These are phyloP conservation scores for Coracopsis vasa DNA, from an alignment of 2,113 vertebrate species.

Conservation along the genomic window DNA sequence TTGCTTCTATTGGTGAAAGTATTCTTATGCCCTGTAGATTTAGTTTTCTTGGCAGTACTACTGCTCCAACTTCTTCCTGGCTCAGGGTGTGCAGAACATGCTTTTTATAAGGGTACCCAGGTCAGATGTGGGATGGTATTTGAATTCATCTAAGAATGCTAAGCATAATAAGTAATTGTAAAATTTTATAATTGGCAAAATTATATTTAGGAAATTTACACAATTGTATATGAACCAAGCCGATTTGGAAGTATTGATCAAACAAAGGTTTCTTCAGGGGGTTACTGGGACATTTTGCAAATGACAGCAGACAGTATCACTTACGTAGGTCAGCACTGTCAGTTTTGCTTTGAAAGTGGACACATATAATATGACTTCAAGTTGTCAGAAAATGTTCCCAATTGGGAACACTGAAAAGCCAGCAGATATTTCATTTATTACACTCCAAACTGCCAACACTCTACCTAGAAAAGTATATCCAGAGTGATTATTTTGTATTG, in stretches of 20 bases:
- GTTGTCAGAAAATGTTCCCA: background rate
- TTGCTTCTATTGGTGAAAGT: background rate
- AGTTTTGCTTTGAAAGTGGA: constrained; percentile 23
- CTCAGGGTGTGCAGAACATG: background rate
- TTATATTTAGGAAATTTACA: background rate
- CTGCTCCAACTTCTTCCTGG: background rate
- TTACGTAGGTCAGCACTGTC: background rate
- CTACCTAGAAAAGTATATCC: background rate
- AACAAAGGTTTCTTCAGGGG: background rate
- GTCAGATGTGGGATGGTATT: background rate
- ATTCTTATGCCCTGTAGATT: background rate
- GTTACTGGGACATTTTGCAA: background rate
- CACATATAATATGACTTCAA: background rate
- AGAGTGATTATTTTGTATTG: constrained; percentile 20
- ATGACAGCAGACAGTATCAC: background rate
- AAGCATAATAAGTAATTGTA: background rate
- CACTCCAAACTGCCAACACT: constrained; percentile 3
- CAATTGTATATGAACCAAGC: background rate
- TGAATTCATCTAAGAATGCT: background rate
- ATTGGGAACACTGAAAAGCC: background rate
- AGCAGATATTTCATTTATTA: constrained; percentile 36
- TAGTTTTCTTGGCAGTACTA: background rate
- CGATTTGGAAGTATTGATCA: background rate
- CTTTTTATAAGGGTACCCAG: background rate
- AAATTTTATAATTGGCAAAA: background rate